phyloP scores from a whole-genome alignment of 2,113 vertebrate species.

The Callipepla squamata region DNA sequence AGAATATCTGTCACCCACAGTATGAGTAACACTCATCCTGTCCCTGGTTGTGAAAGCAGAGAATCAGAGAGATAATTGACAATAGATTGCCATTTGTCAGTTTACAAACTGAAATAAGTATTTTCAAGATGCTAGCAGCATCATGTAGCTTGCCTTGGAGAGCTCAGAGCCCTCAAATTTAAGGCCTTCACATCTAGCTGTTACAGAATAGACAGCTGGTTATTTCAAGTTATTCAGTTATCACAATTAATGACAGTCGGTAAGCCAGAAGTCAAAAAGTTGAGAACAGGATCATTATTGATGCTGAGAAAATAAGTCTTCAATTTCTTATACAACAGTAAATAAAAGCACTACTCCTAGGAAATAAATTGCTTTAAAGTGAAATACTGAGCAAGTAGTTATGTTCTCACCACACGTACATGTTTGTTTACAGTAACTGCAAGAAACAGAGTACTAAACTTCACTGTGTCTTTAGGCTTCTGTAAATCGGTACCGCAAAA shows the following conservation, averaged over 20 bases:
- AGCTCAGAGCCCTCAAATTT: background rate
- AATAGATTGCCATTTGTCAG: background rate
- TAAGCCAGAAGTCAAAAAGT: background rate
- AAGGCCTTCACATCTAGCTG: background rate
- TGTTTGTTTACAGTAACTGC: slow-evolving; percentile 1
- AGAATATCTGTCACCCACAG: background rate
- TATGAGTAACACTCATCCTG: background rate
- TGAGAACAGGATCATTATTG: background rate
- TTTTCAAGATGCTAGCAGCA: background rate
- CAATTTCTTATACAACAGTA: background rate
- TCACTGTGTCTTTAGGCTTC: background rate
- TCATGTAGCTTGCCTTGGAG: background rate
- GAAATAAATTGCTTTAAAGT: background rate
- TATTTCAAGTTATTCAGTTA: background rate
- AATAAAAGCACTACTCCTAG: background rate
- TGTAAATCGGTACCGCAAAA: background rate
- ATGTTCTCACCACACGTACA: background rate
- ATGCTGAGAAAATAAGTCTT: background rate
- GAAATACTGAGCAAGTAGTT: background rate
- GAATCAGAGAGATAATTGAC: background rate
- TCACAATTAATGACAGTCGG: background rate
- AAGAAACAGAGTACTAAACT: background rate
- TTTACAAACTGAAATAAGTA: background rate
- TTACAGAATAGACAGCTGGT: background rate
- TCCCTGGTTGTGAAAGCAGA: background rate